Base-by-base conservation (phyloP, 2,113 vertebrate genomes). In the Aspiorhynchus laticeps region DNA sequence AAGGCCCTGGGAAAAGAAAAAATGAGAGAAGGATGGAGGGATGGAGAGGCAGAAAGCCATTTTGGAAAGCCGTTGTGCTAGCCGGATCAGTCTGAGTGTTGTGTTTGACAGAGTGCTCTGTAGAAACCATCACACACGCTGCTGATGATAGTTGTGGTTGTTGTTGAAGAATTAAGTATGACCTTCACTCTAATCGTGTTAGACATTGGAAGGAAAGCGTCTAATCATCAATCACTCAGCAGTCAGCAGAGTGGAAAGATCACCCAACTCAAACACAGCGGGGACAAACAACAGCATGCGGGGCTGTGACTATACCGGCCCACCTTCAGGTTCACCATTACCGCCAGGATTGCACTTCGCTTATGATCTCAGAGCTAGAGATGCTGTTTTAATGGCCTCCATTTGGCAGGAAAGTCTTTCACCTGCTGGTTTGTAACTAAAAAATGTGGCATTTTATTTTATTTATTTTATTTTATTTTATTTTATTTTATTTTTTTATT, bases 121-220 rank as follows among this genome's bases (percentile, higher is more conserved):
- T 91, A 92, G 91, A 33, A 87, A 83, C 77, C 91, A 90, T 91
- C 90, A 91, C 91, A 83, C 61, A 90, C 82, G 73, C 76, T 88
- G 91, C 90, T 77, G 88, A 91, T 93, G 91, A 93, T 88, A 89
- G 92, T 93, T 93, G 93, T 93, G 92, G 89, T 92, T 92, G 92
- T 91, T 92, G 93, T 93, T 92, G 90, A 92, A 92, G 93, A 92
- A 92, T 89, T 90, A 92, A 92, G 90, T 89, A 89, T 92, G 91
- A 93, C 92, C 93, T 94, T 90, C 89, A 90, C 92, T 90, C 89
- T 93, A 91, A 93, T 94, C 88, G 90, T 89, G 88, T 89, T 85
- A 90, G 91, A 93, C 88, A 92, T 93, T 90, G 90, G 90, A 94
- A 92, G 88, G 89, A 92, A 90, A 85, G 80, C 81, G 84, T 85